phyloP scores from a whole-genome alignment of 2,888 invertebrate genomes.

The Serrognathus titanus region DNA sequence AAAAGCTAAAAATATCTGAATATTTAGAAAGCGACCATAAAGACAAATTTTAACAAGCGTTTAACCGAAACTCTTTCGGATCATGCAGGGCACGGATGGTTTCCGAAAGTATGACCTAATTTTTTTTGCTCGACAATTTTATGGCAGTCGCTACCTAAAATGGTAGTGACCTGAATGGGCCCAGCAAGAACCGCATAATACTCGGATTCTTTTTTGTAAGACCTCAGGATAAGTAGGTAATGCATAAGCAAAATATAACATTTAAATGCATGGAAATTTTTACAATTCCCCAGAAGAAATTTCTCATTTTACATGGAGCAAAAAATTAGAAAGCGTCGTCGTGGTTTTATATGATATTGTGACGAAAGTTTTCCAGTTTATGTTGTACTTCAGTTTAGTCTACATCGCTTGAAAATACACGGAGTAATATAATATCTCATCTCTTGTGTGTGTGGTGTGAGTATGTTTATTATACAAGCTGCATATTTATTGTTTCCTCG shows the following conservation, averaged over 20 bases:
- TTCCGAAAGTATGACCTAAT: conserved; percentile 34
- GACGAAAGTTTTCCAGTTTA: neutral
- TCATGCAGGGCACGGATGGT: neutral
- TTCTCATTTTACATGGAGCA: conserved; percentile 34
- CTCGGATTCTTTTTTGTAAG: conserved; percentile 36
- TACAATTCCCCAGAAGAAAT: conserved; percentile 44
- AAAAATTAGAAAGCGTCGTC: conserved; percentile 41
- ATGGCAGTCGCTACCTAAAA: neutral
- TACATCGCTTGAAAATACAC: neutral
- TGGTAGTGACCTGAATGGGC: neutral
- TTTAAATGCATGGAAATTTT: conserved; percentile 50
- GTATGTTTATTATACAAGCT: too few relatives aligned
- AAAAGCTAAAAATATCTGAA: too few relatives aligned
- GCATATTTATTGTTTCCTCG: too few relatives aligned
- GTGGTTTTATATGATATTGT: neutral
- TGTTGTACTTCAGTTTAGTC: neutral
- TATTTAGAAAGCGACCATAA: too few relatives aligned
- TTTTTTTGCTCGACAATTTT: conserved; percentile 30
- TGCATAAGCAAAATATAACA: conserved; percentile 43
- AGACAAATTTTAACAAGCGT: too few relatives aligned
- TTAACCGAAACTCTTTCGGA: too few relatives aligned
- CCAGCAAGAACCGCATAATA: conserved; percentile 27
- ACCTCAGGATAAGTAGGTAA: conserved; percentile 16
- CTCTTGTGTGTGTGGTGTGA: too few relatives aligned
- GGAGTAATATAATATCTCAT: neutral